These are phyloP conservation scores for Charina bottae DNA, from an alignment of 2,113 vertebrate genomes.

Conservation along the genomic window DNA sequence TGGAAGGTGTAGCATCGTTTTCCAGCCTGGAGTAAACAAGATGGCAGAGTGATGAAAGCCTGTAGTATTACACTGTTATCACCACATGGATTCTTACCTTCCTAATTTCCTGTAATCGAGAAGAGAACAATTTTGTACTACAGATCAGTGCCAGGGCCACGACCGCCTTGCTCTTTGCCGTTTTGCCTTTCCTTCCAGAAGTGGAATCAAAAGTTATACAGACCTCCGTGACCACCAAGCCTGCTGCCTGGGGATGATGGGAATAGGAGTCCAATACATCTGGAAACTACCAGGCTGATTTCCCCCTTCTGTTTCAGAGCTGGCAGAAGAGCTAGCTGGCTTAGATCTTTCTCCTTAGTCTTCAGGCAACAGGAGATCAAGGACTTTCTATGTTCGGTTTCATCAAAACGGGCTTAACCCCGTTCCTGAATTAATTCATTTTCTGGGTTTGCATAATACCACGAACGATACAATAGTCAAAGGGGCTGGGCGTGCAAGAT, in stretches of 20 bases:
- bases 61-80: neutral
- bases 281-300: too few species aligned
- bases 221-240: neutral
- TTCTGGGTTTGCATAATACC: neutral
- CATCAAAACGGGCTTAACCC: neutral
- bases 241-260: neutral
- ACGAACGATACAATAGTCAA: neutral
- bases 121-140: neutral
- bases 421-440: neutral
- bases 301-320: too few species aligned
- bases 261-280: neutral
- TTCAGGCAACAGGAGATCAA: too few species aligned
- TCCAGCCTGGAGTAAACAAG: conserved; percentile 63
- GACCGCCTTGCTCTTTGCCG: accelerated
- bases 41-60: conserved; percentile 26
- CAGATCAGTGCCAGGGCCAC: neutral
- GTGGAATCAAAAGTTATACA: neutral
- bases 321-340: too few species aligned
- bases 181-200: too few species aligned
- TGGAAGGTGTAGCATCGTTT: conserved; percentile 50
- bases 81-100: neutral
- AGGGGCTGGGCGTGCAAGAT: neutral
- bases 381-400: neutral
- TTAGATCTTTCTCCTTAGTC: too few species aligned
- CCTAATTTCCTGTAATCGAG: conserved; percentile 12